Evolutionary conservation across 2,113 vertebrate species (phyloP).

Genomic region (Ptilorrhoa leucosticta): DNA sequence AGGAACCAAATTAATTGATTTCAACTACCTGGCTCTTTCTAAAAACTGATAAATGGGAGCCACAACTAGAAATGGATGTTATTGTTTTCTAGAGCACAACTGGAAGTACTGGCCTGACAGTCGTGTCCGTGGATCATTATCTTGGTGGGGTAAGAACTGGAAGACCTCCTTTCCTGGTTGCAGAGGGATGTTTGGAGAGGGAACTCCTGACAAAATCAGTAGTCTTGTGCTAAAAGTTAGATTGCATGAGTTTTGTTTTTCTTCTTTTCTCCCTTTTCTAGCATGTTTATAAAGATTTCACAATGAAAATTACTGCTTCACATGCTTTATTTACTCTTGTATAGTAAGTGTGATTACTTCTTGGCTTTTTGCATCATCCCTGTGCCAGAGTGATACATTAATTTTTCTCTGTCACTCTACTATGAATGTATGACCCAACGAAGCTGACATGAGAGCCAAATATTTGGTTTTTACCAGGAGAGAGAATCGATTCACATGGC

Average conservation of each 20-base stretch:
- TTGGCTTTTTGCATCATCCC: background rate
- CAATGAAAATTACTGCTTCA: background rate
- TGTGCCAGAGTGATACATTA: background rate
- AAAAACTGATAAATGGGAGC: background rate
- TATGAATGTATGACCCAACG: background rate
- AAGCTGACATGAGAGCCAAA: background rate
- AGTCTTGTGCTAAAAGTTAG: accelerated
- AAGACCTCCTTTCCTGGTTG: background rate
- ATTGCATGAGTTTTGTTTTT: background rate
- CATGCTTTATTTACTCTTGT: background rate
- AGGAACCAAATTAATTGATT: background rate
- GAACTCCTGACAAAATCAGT: background rate
- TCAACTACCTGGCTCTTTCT: background rate
- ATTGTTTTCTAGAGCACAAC: background rate
- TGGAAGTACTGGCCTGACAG: background rate
- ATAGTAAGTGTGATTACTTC: background rate
- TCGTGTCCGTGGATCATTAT: background rate
- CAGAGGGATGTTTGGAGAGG: background rate
- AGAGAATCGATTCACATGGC: background rate
- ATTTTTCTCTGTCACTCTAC: background rate
- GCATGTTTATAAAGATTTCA: background rate
- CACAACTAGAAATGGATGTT: background rate
- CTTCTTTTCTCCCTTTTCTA: background rate
- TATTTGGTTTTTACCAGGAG: background rate
- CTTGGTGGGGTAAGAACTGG: background rate